phyloP scores from a whole-genome alignment of 2,113 vertebrate species.

The Aviceda subcristata region DNA sequence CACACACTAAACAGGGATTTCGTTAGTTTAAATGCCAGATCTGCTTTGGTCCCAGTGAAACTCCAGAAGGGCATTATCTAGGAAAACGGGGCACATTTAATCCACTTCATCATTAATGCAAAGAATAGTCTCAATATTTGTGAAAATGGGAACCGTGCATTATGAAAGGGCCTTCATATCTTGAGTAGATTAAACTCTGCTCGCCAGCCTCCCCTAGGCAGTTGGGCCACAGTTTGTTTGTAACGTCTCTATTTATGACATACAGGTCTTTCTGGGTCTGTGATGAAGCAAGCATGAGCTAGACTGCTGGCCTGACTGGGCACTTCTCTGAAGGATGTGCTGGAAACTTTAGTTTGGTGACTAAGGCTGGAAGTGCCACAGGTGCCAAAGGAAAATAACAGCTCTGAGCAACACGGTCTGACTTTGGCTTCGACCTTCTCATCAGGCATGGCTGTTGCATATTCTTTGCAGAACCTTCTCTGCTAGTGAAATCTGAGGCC shows the following conservation, averaged over 20 bases:
- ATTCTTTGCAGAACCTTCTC: background rate
- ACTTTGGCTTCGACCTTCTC: background rate
- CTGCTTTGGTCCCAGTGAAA: constrained; percentile 28
- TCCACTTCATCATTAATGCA: constrained; percentile 43
- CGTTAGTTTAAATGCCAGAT: constrained; percentile 41
- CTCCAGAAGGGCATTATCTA: constrained; percentile 14
- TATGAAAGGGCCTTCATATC: background rate
- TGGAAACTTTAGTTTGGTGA: background rate
- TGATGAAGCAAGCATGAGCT: background rate
- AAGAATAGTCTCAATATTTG: constrained; percentile 26
- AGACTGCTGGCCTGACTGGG: background rate
- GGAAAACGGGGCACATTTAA: background rate
- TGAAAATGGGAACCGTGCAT: background rate
- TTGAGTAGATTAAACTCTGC: background rate
- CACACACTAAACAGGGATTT: background rate
- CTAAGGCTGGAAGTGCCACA: background rate
- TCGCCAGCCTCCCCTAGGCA: background rate
- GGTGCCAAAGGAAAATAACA: background rate
- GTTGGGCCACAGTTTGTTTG: background rate
- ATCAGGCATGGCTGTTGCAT: background rate
- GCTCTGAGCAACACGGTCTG: background rate
- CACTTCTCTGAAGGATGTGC: background rate
- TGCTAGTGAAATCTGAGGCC: background rate
- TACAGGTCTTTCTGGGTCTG: background rate
- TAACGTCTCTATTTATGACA: background rate